Conservation (phyloP, 2,797 vertebrate species). For the Eupleurogrammus muticus region DNA sequence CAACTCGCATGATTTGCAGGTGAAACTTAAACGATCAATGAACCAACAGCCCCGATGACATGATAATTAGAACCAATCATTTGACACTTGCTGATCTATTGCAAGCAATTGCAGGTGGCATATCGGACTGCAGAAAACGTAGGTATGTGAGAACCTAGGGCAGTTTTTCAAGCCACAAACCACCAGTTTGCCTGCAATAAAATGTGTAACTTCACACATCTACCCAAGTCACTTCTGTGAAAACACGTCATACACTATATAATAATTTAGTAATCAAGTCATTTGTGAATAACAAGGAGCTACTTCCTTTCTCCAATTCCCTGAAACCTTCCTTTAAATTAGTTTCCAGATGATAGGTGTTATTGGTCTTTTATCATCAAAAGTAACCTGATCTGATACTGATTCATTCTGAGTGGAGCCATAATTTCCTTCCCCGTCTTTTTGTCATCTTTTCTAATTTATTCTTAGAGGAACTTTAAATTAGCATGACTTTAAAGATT, state of each 20-base stretch:
- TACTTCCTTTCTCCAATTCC: conserved; percentile 35
- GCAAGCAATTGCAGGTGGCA: conserved; percentile 16
- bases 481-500: conserved; percentile 39
- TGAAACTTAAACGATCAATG: conserved; percentile 47
- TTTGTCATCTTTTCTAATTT: conserved; percentile 51
- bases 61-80: conserved; percentile 43
- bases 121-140: conserved; percentile 31
- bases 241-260: neutral
- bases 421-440: conserved; percentile 39
- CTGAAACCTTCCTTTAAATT: conserved; percentile 45
- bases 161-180: conserved; percentile 34
- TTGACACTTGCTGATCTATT: conserved; percentile 26
- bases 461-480: conserved; percentile 51
- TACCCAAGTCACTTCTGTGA: conserved; percentile 15
- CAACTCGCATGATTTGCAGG: conserved; percentile 7
- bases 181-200: conserved; percentile 7
- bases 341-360: conserved; percentile 48
- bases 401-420: conserved; percentile 37
- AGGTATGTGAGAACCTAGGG: conserved; percentile 27
- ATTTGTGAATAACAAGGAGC: conserved; percentile 17
- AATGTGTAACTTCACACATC: too few species aligned
- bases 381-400: conserved; percentile 47
- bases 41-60: conserved; percentile 35
- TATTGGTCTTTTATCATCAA: conserved; percentile 50
- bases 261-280: conserved; percentile 22